A percentile compares a stretch with the other conserved stretches of the same genome.
These are phyloP conservation scores for Colinus virginianus DNA, from an alignment of 2,113 vertebrate species.

Conservation along the genomic window DNA sequence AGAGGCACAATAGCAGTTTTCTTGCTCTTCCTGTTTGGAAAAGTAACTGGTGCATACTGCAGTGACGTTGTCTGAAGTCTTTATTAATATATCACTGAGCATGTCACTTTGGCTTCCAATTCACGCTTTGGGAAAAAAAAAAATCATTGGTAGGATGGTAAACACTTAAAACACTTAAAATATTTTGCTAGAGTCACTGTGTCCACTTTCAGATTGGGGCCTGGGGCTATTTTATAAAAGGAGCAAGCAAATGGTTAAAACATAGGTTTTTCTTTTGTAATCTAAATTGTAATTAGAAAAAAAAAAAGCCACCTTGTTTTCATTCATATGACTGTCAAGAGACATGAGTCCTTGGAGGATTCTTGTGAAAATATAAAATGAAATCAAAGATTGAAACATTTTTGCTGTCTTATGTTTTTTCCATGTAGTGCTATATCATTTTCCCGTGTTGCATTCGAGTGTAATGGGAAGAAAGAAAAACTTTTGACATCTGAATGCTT, in stretches of 20 bases:
- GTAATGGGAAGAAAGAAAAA: neutral
- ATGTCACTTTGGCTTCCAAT: neutral
- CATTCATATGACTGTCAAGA: neutral
- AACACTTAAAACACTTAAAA: neutral
- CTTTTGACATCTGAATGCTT: neutral
- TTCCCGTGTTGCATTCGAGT: neutral
- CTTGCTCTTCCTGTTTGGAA: neutral
- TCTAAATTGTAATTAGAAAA: neutral
- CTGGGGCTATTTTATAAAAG: neutral
- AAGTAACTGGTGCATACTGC: neutral
- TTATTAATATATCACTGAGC: neutral
- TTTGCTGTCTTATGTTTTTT: neutral
- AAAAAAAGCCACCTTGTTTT: neutral
- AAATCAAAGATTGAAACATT: neutral
- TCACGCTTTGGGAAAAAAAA: neutral
- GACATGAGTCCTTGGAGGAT: neutral
- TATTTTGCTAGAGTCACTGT: neutral
- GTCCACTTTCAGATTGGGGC: neutral
- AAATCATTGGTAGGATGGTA: neutral
- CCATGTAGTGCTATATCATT: neutral
- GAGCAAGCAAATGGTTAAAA: neutral
- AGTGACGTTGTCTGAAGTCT: neutral
- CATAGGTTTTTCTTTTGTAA: neutral
- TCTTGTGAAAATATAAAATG: neutral
- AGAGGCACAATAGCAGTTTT: constrained; percentile 7